A percentile compares a stretch with the other conserved stretches of the same genome.
These are phyloP conservation scores for Silurus meridionalis DNA, from an alignment of 2,113 vertebrate genomes.

Conservation along the genomic window DNA sequence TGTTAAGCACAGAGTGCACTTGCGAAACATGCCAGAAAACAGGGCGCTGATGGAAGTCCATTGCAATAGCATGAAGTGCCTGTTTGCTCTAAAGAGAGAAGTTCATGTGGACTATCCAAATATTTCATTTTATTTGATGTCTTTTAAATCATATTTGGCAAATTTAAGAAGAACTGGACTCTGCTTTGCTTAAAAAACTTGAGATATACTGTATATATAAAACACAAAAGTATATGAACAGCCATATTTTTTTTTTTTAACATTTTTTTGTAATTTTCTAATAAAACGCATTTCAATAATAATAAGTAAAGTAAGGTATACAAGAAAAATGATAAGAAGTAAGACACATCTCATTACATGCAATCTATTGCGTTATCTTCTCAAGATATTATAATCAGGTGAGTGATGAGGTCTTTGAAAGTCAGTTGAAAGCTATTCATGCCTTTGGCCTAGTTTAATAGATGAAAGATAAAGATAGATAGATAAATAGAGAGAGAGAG, in stretches of 20 bases:
- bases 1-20: conserved; percentile 39
- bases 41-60: conserved; percentile 30
- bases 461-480: not conserved
- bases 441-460: not conserved
- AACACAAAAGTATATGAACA: not conserved
- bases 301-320: not conserved
- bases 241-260: not conserved
- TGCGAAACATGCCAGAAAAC: conserved; percentile 10
- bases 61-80: conserved; percentile 25
- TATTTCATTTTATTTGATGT: not conserved
- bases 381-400: not conserved
- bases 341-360: not conserved
- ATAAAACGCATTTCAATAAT: not conserved
- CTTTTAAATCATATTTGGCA: not conserved
- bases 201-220: not conserved
- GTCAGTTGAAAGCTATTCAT: not conserved
- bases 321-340: not conserved
- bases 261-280: not conserved
- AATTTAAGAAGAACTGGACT: not conserved
- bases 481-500: not conserved
- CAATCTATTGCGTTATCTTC: not conserved
- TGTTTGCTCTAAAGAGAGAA: not conserved
- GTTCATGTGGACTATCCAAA: not conserved
- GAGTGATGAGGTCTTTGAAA: conserved; percentile 17
- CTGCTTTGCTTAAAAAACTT: not conserved